Conservation (phyloP, 2,797 vertebrate genomes). For the Acanthiza pusilla region DNA sequence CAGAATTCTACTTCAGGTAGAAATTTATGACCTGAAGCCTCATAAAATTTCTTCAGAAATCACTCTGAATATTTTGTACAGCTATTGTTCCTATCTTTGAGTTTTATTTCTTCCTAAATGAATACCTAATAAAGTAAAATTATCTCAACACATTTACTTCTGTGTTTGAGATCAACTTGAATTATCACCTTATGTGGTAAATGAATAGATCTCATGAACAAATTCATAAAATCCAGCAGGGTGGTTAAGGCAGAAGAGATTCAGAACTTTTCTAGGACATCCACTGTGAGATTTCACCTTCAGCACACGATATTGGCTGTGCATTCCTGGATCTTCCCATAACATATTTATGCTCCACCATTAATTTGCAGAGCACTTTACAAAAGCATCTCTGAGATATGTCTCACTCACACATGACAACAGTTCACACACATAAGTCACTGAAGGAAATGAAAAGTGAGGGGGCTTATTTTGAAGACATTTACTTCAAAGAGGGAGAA, state of each 20-base stretch:
- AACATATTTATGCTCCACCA: not conserved
- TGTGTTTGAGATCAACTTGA: not conserved
- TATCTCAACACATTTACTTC: not conserved
- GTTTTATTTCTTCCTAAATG: constrained; percentile 2
- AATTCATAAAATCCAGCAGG: not conserved
- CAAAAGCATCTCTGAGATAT: not conserved
- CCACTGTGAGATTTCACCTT: not conserved
- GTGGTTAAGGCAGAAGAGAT: not conserved
- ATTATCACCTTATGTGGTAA: not conserved
- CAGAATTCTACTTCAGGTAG: not conserved
- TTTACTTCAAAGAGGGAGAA: constrained; percentile 4
- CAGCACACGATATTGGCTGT: fast-evolving
- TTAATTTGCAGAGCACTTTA: not conserved
- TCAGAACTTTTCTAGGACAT: not conserved
- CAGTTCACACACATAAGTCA: not conserved
- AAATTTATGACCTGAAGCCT: constrained; percentile 37
- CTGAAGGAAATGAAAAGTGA: not conserved
- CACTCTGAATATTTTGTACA: not conserved
- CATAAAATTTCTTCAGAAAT: constrained; percentile 4
- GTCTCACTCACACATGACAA: not conserved
- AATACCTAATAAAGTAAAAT: constrained; percentile 7
- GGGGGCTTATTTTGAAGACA: not conserved
- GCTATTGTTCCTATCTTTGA: not conserved
- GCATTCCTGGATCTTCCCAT: not conserved
- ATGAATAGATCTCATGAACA: not conserved